These are phyloP conservation scores for Ciconia stormi DNA, from an alignment of 2,113 vertebrate genomes.

Conservation along the genomic window DNA sequence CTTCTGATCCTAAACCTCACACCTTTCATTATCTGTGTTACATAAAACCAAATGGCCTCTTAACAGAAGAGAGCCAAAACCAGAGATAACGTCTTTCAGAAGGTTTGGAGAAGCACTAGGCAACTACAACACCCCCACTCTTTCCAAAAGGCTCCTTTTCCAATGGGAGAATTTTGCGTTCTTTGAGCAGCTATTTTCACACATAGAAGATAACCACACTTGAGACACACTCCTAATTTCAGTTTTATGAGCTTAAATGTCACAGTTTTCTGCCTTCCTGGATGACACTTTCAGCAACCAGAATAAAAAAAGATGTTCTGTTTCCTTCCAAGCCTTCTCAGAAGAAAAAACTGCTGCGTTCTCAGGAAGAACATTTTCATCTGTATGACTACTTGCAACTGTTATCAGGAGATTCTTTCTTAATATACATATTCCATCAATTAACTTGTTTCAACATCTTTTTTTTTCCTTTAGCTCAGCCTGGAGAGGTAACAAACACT, in stretches of 20 bases:
- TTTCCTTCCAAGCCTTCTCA: background rate
- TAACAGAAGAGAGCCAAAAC: background rate
- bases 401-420: background rate
- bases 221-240: background rate
- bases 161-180: background rate
- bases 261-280: slow-evolving; percentile 6
- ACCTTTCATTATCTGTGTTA: background rate
- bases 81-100: background rate
- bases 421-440: background rate
- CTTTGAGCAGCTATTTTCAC: background rate
- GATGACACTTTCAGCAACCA: background rate
- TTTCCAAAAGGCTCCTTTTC: background rate
- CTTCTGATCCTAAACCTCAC: background rate
- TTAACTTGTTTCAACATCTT: background rate
- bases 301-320: background rate
- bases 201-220: background rate
- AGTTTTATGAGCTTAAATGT: background rate
- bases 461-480: background rate
- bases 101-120: background rate
- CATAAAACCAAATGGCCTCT: background rate
- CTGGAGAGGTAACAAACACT: background rate
- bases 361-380: background rate
- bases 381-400: background rate
- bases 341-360: background rate
- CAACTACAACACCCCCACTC: background rate